Evolutionary conservation across 2,888 invertebrate species (phyloP), one percentile per base, ranked within the genome.

Genomic region (Coremacera marginata): DNA sequence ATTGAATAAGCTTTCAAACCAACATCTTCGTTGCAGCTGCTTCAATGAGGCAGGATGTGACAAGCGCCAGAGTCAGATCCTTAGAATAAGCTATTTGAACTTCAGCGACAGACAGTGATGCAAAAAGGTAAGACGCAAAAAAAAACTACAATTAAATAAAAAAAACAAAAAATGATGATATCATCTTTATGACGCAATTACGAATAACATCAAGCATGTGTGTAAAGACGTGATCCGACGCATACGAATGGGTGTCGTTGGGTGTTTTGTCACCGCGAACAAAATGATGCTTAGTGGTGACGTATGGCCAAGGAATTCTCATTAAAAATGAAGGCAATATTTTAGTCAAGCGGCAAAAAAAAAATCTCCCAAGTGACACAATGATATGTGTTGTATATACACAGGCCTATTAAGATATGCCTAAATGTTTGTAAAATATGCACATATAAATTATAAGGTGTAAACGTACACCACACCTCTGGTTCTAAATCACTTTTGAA

Each of bases 141-240:
- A 60, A 11, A 16, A 60, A 60, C 60, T 27, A 60, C 60, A 60
- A 27, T 27, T 19, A n/a, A 37, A 63, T 67, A 70, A 79, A 80
- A 77, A 78, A 75, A 80, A 83, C 82, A 83, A 79, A 85, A 51
- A 49, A 63, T 51, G 70, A 76, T 80, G 79, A 81, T 80, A 78
- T 79, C 77, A 79, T 77, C 76, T 77, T 78, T 76, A 73, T 78
- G 79, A 65, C 74, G 77, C 78, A 77, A 77, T 77, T 81, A 84
- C 82, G 82, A 83, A 82, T 70, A 79, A 78, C 81, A 77, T n/a
- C 60, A 37, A 44, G 44, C 67, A n/a, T 34, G 22, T 34, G 37
- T 34, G 65, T 16, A 16, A 34, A 65, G 31, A 19, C n/a, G 34
- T 27, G 16, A n/a, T 14, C 31, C 14, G 19, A 65, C 19, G 44